Conservation (phyloP, 2,888 invertebrate genomes). For the Halictus ligatus region DNA sequence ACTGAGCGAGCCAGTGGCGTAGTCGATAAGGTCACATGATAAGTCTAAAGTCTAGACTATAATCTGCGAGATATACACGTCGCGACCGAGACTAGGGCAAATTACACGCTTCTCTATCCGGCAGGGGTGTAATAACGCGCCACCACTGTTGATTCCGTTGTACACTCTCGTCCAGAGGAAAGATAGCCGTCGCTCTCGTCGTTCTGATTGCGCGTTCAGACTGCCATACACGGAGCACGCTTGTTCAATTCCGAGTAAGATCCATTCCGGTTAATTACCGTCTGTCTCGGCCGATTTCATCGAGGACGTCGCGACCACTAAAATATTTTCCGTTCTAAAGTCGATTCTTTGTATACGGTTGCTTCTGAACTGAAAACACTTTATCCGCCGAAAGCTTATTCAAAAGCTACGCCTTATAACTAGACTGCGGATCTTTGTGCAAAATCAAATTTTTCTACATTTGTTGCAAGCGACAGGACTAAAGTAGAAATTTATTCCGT, state of each 20-base stretch:
- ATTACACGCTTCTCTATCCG: slow-evolving; percentile 25
- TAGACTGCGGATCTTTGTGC: no score
- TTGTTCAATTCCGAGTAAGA: not conserved
- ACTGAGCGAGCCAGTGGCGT: slow-evolving; percentile 33
- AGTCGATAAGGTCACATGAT: slow-evolving; percentile 60
- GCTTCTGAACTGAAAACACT: no score
- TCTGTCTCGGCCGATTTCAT: not conserved
- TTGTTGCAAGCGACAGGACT: no score
- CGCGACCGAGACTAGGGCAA: slow-evolving; percentile 16
- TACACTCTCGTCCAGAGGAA: not conserved
- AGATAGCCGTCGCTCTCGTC: not conserved
- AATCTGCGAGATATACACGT: slow-evolving; percentile 49
- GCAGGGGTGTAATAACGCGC: slow-evolving; percentile 13
- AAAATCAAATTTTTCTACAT: no score
- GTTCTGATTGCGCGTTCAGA: not conserved
- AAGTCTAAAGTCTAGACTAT: slow-evolving; percentile 37
- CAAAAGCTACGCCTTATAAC: no score
- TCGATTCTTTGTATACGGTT: not conserved
- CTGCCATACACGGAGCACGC: not conserved
- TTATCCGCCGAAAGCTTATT: no score
- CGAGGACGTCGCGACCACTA: not conserved
- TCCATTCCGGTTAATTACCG: not conserved
- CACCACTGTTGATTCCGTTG: slow-evolving; percentile 13
- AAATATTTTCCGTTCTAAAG: not conserved
- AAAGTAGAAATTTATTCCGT: no score